Base-by-base conservation (phyloP, 2,888 invertebrate genomes). In the Catocala fraxini region DNA sequence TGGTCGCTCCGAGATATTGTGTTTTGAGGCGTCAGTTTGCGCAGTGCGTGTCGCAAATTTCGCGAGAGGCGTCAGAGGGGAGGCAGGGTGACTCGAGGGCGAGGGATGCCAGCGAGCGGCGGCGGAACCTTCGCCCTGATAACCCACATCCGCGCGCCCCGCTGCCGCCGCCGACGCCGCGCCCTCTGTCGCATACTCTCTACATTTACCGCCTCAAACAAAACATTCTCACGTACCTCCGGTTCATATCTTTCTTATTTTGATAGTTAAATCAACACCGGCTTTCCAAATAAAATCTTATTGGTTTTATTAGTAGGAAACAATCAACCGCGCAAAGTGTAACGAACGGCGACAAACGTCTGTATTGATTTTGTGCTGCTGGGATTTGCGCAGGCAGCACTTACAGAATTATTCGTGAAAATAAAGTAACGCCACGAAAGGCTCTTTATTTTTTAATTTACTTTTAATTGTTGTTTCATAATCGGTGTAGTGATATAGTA, bases 41-140 rank as follows among this genome's bases (percentile, higher is more conserved):
- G 82, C 82, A 83, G 73, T 84, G 83, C 81, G 84, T 82, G 80
- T 73, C 70, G 79, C 71, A 77, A 79, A 77, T 81, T 82, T 72
- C 65, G 73, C 63, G 68, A 64, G 73, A 68, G 66, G 72, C 69
- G 75, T 71, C 63, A 45, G 71, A 68, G 72, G 79, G 80, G 82
- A 72, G 72, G 74, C 52, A 67, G 72, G 71, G 73, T 64, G 73
- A 34, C 56, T 62, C 57, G 71, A 81, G 85, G 80, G 80, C 80
- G 83, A 81, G 83, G 83, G 84, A 70, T 81, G 82, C 63, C 79
- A 79, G 76, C 68, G 68, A 68, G 71, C 62, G 56, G 51, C 55
- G 69, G 75, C 75, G 80, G 80, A 87, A 86, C 88, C 88, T 89
- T 89, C 86, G 87, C 81, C 85, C 88, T 87, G 86, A 86, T 92